Conservation (phyloP, 2,797 vertebrate genomes). For the Pangasius krempfi region DNA sequence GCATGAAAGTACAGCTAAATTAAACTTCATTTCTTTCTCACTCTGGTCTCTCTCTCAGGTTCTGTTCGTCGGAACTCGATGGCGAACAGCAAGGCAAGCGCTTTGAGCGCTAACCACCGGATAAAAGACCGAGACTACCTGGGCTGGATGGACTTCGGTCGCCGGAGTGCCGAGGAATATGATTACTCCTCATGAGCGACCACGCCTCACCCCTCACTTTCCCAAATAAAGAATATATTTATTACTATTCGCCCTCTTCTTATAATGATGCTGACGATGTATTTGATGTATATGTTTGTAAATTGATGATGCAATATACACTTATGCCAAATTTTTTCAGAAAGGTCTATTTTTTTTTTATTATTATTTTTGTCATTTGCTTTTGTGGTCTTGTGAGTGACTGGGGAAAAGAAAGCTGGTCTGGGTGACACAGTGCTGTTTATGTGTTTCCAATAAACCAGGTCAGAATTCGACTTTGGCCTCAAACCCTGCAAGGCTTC, state of each 20-base stretch:
- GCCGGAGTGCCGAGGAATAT: slow-evolving; percentile 91
- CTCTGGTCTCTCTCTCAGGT: slow-evolving; percentile 67
- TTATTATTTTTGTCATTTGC: slow-evolving; percentile 25
- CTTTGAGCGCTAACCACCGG: slow-evolving; percentile 81
- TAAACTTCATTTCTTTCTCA: not conserved
- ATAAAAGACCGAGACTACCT: slow-evolving; percentile 95
- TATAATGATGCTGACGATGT: slow-evolving; percentile 67
- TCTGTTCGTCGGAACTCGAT: slow-evolving; percentile 82
- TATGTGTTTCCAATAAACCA: slow-evolving; percentile 59
- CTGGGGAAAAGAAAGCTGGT: slow-evolving; percentile 7
- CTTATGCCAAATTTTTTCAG: slow-evolving; percentile 81
- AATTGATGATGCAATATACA: slow-evolving; percentile 81
- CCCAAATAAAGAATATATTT: slow-evolving; percentile 78
- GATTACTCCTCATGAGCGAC: slow-evolving; percentile 86
- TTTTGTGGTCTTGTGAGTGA: slow-evolving; percentile 30
- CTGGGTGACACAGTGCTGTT: slow-evolving; percentile 23
- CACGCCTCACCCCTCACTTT: slow-evolving; percentile 67
- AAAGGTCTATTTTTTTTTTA: slow-evolving; percentile 57
- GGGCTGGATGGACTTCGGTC: slow-evolving; percentile 99
- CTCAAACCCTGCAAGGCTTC: slow-evolving; percentile 45
- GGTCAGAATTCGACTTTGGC: slow-evolving; percentile 56
- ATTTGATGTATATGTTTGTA: slow-evolving; percentile 86
- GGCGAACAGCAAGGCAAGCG: slow-evolving; percentile 77
- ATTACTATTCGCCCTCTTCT: slow-evolving; percentile 68
- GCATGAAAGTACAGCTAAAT: not conserved